Evolutionary conservation across 2,888 invertebrate genomes (phyloP).

Genomic region (Drosophila recens): DNA sequence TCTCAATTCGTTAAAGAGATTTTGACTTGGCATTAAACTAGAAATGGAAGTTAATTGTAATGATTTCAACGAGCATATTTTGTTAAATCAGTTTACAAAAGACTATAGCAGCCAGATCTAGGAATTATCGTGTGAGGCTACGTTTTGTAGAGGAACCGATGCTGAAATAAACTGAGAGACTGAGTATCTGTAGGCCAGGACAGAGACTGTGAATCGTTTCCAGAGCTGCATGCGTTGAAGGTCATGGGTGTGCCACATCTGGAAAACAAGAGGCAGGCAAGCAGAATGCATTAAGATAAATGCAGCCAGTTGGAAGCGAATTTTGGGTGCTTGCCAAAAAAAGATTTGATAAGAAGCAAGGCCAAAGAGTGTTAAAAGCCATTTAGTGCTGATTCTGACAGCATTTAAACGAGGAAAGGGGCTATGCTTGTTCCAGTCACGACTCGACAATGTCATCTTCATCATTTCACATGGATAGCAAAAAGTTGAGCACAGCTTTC

Average conservation of each 20-base stretch:
- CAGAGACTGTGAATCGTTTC: constrained; percentile 18
- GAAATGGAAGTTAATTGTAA: not conserved
- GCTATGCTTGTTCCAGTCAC: not conserved
- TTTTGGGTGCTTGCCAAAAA: constrained; percentile 36
- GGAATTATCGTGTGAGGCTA: not conserved
- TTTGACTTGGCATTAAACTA: too few species aligned
- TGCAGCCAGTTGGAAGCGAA: constrained; percentile 47
- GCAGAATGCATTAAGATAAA: constrained; percentile 53
- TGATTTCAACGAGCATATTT: not conserved
- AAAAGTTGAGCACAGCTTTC: constrained; percentile 27
- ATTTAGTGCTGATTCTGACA: constrained; percentile 58
- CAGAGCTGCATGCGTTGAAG: constrained; percentile 2
- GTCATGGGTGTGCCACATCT: not conserved
- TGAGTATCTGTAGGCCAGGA: not conserved
- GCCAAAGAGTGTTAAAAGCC: constrained; percentile 42
- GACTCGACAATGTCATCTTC: constrained; percentile 8
- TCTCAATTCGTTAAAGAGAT: not conserved
- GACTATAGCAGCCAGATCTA: not conserved
- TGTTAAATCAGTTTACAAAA: not conserved
- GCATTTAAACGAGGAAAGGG: constrained; percentile 9
- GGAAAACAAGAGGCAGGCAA: constrained; percentile 5
- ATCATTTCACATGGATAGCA: constrained; percentile 13
- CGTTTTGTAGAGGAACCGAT: not conserved
- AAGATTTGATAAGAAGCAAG: constrained; percentile 38
- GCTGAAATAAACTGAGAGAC: not conserved